phyloP scores from a whole-genome alignment of 2,113 vertebrate species.

The Zosterops hypoxanthus region DNA sequence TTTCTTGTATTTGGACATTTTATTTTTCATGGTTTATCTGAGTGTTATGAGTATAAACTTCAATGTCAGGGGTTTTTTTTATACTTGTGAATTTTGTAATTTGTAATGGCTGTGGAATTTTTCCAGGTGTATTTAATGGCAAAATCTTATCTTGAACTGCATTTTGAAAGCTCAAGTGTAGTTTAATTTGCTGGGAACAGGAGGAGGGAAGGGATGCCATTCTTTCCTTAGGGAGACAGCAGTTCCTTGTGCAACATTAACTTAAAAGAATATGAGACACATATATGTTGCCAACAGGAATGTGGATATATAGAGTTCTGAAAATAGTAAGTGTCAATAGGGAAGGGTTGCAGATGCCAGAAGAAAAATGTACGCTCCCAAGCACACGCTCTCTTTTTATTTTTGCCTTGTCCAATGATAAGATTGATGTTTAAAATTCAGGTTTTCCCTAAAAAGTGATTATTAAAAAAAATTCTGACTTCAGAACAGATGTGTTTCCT shows the following conservation, averaged over 20 bases:
- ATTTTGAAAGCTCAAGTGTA: conserved; percentile 5
- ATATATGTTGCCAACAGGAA: conserved; percentile 2
- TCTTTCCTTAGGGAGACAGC: conserved; percentile 35
- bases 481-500: conserved; percentile 5
- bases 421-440: background rate
- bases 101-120: background rate
- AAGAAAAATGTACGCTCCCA: conserved; percentile 45
- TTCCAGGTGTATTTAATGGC: conserved; percentile 28
- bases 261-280: conserved; percentile 36
- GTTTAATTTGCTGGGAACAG: background rate
- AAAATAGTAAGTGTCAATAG: conserved; percentile 43
- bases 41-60: background rate
- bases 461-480: background rate
- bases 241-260: background rate
- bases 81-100: background rate
- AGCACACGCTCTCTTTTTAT: background rate
- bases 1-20: background rate
- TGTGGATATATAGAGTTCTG: conserved; percentile 19
- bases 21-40: background rate
- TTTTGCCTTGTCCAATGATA: conserved; percentile 16
- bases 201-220: background rate
- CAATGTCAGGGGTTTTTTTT: background rate
- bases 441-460: background rate
- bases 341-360: conserved; percentile 13
- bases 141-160: conserved; percentile 21